Conservation (phyloP, 2,797 vertebrate genomes). For the Ataeniobius toweri region DNA sequence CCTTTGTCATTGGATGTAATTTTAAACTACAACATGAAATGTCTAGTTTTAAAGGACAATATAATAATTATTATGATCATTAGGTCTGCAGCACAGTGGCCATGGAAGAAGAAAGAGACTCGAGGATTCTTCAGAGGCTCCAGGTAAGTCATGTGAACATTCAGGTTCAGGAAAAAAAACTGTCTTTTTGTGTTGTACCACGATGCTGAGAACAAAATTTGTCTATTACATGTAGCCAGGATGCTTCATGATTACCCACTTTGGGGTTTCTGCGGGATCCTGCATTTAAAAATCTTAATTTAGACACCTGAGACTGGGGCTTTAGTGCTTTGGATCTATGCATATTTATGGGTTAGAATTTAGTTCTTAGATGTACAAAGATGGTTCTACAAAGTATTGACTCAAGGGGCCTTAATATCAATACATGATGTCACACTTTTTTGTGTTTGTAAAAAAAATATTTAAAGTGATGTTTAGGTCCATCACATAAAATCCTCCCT, state of each 20-base stretch:
- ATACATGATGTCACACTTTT: too few species aligned
- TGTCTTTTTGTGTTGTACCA: too few species aligned
- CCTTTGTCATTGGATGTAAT: neutral
- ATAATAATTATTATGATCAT: neutral
- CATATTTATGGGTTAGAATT: too few species aligned
- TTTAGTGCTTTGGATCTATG: too few species aligned
- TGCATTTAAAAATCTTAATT: neutral
- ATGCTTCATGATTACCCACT: neutral
- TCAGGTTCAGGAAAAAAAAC: too few species aligned
- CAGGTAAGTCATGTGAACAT: constrained; percentile 75
- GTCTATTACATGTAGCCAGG: neutral
- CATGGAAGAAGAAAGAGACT: constrained; percentile 90
- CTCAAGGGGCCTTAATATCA: too few species aligned
- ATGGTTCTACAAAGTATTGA: too few species aligned
- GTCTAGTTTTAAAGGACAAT: neutral
- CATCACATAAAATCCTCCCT: too few species aligned
- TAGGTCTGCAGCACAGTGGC: constrained; percentile 91
- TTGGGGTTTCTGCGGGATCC: neutral
- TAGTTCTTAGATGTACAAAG: too few species aligned
- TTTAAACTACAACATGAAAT: neutral
- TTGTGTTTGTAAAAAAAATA: too few species aligned
- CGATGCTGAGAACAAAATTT: neutral
- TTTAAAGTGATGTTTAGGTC: too few species aligned
- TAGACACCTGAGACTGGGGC: too few species aligned
- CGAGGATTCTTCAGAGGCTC: constrained; percentile 97